Conservation (phyloP, 2,797 vertebrate genomes). For the Girardinus metallicus region DNA sequence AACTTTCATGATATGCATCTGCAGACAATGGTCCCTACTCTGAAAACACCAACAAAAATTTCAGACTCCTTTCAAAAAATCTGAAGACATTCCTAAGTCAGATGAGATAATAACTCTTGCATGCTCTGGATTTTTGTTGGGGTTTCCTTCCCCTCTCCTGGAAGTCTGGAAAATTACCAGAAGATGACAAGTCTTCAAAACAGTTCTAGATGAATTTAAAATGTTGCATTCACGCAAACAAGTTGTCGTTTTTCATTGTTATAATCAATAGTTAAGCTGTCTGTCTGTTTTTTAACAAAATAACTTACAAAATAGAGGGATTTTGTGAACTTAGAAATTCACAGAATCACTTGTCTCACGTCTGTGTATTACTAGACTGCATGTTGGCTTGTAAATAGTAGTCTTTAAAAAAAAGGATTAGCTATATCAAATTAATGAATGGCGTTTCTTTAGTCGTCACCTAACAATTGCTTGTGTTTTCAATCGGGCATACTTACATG, state of each 20-base stretch:
- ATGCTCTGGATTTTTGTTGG: not conserved
- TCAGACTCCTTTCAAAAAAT: not conserved
- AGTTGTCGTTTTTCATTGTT: no score
- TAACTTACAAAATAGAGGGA: no score
- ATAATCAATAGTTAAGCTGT: not conserved
- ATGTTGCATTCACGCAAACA: not conserved
- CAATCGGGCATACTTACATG: not conserved
- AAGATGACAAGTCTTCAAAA: not conserved
- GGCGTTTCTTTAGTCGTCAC: not conserved
- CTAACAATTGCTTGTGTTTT: not conserved
- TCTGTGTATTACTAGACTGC: not conserved
- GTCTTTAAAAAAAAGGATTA: not conserved
- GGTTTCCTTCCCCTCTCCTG: not conserved
- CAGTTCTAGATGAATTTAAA: not conserved
- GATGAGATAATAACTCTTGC: not conserved
- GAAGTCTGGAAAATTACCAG: not conserved
- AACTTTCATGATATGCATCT: not conserved
- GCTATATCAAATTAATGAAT: not conserved
- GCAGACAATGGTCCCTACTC: not conserved
- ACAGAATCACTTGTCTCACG: not conserved
- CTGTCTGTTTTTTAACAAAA: not conserved
- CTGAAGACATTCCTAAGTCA: not conserved
- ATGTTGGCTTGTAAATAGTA: not conserved
- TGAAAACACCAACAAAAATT: not conserved
- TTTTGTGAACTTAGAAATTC: not conserved